A percentile compares a stretch with the other conserved stretches of the same genome.
phyloP scores from a whole-genome alignment of 2,113 vertebrate genomes.

The Apeltes quadracus region DNA sequence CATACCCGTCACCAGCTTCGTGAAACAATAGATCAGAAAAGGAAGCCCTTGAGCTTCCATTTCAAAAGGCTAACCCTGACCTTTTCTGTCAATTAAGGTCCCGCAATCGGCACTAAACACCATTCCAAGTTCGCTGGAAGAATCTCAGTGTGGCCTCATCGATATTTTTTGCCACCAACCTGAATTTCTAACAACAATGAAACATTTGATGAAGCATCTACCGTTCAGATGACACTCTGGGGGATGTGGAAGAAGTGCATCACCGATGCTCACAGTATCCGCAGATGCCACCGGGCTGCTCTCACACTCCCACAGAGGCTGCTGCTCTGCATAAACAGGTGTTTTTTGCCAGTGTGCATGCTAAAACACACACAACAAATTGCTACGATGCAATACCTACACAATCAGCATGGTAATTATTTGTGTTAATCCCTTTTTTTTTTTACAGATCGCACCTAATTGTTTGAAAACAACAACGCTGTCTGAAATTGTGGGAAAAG shows the following conservation, averaged over 20 bases:
- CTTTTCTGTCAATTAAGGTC: neutral
- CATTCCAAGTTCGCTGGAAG: neutral
- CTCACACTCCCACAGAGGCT: slow-evolving; percentile 1
- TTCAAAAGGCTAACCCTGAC: neutral
- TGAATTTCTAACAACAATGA: neutral
- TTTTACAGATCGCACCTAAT: slow-evolving; percentile 19
- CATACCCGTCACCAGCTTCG: neutral
- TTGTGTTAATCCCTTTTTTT: slow-evolving; percentile 25
- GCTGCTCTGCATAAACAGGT: slow-evolving; percentile 7
- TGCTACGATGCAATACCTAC: slow-evolving; percentile 7
- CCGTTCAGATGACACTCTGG: neutral
- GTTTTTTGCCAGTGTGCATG: slow-evolving; percentile 16
- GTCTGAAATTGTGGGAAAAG: slow-evolving; percentile 23
- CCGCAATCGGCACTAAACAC: neutral
- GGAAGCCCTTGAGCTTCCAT: neutral
- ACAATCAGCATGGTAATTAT: slow-evolving; percentile 36
- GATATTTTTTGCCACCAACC: neutral
- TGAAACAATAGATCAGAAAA: neutral
- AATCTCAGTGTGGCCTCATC: neutral
- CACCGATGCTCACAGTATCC: neutral
- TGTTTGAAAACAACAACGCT: slow-evolving; percentile 13
- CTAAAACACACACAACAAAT: slow-evolving; percentile 43
- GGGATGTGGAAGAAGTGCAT: neutral
- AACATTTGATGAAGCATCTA: neutral
- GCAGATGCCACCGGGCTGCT: neutral